phyloP scores from a whole-genome alignment of 2,888 invertebrate genomes.

The Lydus trimaculatus region DNA sequence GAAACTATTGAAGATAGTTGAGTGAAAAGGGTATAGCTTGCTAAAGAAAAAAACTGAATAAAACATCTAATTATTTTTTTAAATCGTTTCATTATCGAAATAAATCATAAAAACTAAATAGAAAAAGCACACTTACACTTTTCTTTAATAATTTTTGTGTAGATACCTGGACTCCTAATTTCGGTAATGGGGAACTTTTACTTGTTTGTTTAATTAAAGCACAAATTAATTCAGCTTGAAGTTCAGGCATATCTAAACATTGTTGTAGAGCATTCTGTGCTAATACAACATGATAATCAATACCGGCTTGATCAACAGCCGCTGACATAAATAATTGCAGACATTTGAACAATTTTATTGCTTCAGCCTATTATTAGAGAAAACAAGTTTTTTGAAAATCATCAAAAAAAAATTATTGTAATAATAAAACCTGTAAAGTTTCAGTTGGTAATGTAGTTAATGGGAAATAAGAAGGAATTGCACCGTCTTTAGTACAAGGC shows the following conservation, averaged over 20 bases:
- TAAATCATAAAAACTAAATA: conserved; percentile 48
- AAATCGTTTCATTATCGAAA: neutral
- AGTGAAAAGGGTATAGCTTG: conserved; percentile 4
- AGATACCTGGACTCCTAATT: conserved; percentile 66
- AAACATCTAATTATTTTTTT: neutral
- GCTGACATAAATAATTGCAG: conserved; percentile 96
- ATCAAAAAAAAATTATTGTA: neutral
- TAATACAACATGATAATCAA: conserved; percentile 96
- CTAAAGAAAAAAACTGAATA: neutral
- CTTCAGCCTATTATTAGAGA: conserved; percentile 74
- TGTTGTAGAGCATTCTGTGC: conserved; percentile 96
- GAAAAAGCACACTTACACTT: conserved; percentile 71
- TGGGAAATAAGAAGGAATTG: conserved; percentile 74
- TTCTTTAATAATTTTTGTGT: conserved; percentile 64
- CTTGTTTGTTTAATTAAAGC: conserved; percentile 92
- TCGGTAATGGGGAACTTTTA: conserved; percentile 76
- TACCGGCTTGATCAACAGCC: conserved; percentile 92
- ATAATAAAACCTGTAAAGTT: conserved; percentile 69
- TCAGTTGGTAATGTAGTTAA: conserved; percentile 91
- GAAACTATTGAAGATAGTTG: neutral
- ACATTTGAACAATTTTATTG: conserved; percentile 94
- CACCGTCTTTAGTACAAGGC: conserved; percentile 81
- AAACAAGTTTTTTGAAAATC: conserved; percentile 22
- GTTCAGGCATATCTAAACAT: conserved; percentile 86
- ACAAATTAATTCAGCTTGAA: conserved; percentile 93